Percentiles rank a stretch among this genome's conserved stretches.
Conservation (phyloP, 2,797 vertebrate genomes). For the Aphelocoma californica region DNA sequence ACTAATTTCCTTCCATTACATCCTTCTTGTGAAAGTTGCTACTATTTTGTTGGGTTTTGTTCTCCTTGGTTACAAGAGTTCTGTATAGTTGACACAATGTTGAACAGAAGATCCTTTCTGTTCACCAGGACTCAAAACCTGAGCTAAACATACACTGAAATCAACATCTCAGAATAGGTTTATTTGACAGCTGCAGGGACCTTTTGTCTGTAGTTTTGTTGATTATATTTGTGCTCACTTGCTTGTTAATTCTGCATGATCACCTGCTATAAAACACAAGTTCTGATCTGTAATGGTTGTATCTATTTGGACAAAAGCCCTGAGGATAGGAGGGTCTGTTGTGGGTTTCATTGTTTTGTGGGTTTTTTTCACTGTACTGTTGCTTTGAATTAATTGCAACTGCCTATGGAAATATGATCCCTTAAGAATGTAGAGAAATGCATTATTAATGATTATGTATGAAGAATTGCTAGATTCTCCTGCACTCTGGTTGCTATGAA, state of each 20-base stretch:
- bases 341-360: background rate
- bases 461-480: background rate
- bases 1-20: background rate
- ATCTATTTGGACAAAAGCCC: background rate
- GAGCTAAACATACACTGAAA: background rate
- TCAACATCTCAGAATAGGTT: background rate
- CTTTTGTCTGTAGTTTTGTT: background rate
- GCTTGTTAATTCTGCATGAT: background rate
- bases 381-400: slow-evolving; percentile 14
- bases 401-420: background rate
- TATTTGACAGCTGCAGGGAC: background rate
- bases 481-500: background rate
- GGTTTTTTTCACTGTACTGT: background rate
- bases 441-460: slow-evolving; percentile 8
- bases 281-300: background rate
- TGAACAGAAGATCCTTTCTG: background rate
- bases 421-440: background rate
- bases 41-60: background rate
- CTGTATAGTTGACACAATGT: rapidly evolving
- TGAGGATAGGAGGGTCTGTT: background rate
- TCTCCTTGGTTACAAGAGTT: background rate
- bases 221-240: background rate
- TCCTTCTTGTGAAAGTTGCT: background rate
- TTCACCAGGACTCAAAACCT: background rate
- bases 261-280: background rate